Percentiles rank a stretch among this genome's conserved stretches.
Conservation (phyloP, 2,797 vertebrate genomes). For the Furcifer pardalis region DNA sequence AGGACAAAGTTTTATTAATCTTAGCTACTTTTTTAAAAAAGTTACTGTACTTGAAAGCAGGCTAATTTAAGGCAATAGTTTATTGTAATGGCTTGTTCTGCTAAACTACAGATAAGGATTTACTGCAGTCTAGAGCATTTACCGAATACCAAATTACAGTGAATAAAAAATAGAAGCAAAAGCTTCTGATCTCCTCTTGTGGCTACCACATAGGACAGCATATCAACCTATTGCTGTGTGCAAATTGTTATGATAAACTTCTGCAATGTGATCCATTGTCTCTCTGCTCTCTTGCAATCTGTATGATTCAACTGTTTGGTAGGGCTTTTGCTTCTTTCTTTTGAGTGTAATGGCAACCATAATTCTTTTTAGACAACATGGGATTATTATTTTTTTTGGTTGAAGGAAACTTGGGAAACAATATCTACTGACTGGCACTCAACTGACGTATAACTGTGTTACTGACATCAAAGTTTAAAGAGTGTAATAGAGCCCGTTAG, state of each 20-base stretch:
- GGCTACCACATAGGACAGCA: not conserved
- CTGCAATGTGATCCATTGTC: not conserved
- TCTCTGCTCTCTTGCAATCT: not conserved
- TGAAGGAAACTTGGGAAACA: no score
- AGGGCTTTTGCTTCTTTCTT: not conserved
- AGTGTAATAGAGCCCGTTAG: not conserved
- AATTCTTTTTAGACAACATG: not conserved
- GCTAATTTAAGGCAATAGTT: not conserved
- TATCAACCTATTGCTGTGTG: not conserved
- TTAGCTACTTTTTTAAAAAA: no score
- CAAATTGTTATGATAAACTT: not conserved
- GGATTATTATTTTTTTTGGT: no score
- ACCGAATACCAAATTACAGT: not conserved
- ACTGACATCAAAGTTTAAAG: not conserved
- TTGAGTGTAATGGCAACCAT: not conserved
- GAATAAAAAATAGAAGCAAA: not conserved
- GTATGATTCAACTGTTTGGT: no score
- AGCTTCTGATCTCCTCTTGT: not conserved
- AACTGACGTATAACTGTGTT: not conserved
- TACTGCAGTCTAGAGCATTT: not conserved
- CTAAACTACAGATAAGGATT: not conserved
- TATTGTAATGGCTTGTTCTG: not conserved
- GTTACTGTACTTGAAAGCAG: not conserved
- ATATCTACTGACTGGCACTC: not conserved
- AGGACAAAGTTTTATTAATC: not conserved